phyloP scores from a whole-genome alignment of 2,113 vertebrate genomes.

The Platycercus adscitus region DNA sequence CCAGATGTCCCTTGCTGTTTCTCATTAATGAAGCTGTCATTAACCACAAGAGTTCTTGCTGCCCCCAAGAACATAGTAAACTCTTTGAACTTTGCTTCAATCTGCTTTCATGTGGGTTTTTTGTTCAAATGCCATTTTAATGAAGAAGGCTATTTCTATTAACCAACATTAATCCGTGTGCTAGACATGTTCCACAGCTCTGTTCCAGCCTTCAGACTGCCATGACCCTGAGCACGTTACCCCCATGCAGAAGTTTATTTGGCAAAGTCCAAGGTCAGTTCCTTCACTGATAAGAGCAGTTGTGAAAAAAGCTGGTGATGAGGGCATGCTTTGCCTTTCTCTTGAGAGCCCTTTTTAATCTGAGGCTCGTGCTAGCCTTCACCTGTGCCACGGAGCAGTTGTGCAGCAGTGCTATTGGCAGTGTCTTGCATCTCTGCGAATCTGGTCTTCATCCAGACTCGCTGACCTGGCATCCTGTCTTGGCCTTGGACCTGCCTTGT shows the following conservation, averaged over 20 bases:
- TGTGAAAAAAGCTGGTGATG: background rate
- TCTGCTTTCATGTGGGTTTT: background rate
- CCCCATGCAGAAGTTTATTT: background rate
- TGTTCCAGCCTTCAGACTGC: background rate
- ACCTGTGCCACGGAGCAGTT: background rate
- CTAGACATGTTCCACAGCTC: background rate
- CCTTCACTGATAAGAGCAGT: background rate
- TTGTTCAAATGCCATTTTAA: background rate
- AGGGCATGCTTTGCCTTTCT: background rate
- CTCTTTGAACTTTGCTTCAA: background rate
- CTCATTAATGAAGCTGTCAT: background rate
- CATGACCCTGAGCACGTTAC: background rate
- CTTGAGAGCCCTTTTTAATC: background rate
- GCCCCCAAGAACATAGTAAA: background rate
- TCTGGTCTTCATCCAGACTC: background rate
- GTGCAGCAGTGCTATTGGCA: background rate
- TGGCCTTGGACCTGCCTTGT: rapidly evolving
- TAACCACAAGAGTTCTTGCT: background rate
- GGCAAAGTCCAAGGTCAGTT: conserved; percentile 14
- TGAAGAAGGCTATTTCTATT: background rate
- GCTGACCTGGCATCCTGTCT: background rate
- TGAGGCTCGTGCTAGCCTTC: rapidly evolving
- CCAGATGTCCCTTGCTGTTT: background rate
- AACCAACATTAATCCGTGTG: background rate
- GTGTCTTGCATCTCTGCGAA: rapidly evolving